phyloP scores from a whole-genome alignment of 2,797 vertebrate species.

The Rhabdophis nuchalis region DNA sequence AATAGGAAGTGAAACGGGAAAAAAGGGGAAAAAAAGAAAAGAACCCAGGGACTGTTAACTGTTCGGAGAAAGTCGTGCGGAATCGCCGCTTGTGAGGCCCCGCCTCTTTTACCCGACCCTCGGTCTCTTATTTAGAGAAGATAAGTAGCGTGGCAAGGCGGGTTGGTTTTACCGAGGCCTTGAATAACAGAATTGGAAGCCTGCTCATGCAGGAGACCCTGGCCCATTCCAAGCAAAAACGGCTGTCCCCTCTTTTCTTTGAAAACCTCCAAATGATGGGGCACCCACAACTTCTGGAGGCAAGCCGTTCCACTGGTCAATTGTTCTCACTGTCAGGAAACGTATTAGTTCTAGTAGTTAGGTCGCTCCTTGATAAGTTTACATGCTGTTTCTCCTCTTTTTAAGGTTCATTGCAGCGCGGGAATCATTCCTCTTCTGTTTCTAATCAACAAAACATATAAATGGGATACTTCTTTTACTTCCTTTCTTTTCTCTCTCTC shows the following conservation, averaged over 20 bases:
- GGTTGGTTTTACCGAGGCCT: not conserved
- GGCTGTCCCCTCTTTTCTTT: not conserved
- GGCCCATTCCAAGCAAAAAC: not conserved
- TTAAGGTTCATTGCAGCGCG: not conserved
- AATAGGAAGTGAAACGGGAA: slow-evolving; percentile 2
- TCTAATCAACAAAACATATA: not conserved
- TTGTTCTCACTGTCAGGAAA: not conserved
- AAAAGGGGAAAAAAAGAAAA: not conserved
- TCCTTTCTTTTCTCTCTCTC: not conserved
- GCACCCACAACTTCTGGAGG: not conserved
- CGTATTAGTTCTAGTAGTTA: not conserved
- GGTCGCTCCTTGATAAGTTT: not conserved
- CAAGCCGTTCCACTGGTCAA: not conserved
- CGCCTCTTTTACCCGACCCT: slow-evolving; percentile 22
- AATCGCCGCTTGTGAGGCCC: not conserved
- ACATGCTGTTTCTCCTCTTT: not conserved
- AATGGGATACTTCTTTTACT: not conserved
- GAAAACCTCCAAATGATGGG: not conserved
- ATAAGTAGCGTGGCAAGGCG: no score
- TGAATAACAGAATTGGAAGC: not conserved
- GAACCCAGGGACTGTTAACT: not conserved
- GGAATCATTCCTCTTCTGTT: not conserved
- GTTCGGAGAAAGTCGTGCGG: slow-evolving; percentile 24
- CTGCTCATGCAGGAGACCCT: not conserved
- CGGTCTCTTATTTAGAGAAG: no score